Base-by-base conservation (phyloP, 2,888 invertebrate genomes). In the Sericinus montela region DNA sequence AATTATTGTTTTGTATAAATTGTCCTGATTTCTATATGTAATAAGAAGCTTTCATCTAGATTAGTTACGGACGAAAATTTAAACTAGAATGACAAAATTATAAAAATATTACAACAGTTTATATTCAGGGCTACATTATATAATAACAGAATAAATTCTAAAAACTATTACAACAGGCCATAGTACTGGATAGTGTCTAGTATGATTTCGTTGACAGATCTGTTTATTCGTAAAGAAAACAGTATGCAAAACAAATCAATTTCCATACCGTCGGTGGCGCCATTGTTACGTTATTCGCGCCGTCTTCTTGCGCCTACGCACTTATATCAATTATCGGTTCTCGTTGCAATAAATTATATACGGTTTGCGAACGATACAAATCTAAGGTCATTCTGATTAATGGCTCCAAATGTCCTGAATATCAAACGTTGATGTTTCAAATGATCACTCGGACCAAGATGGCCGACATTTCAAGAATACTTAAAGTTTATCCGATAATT, bases 371-470 rank as follows among this genome's bases (percentile, higher is more conserved):
- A 79, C 77, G 58, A 83, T 85, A 81, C 73, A 69, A 72, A 81
- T 81, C 80, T 79, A 65, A 72, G 72, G 71, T 70, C 67, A 65
- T 66, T 75, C 77, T 87, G 87, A 87, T 87, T 84, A 83, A 87
- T 83, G 77, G 67, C 72, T 78, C 70, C 70, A 74, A 74, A 71
- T 72, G 72, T 79, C 68, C 70, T 68, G 75, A 77, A 80, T 80
- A 75, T 80, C 72, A 72, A 59, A 53, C 57, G 53, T 44, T 49
- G 58, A n/a, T n/a, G n/a, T n/a, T n/a, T n/a, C n/a, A 74, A 73
- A 71, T 71, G 69, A 73, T 73, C 70, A 70, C 69, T 74, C 73
- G 73, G 65, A 4, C 64, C 77, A 83, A 84, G 75, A 87, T 85
- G 86, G 87, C 86, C 78, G 86, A 77, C 76, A 3, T 76, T 70